Base-by-base conservation (phyloP, 2,113 vertebrate species). In the Capreolus pygargus region DNA sequence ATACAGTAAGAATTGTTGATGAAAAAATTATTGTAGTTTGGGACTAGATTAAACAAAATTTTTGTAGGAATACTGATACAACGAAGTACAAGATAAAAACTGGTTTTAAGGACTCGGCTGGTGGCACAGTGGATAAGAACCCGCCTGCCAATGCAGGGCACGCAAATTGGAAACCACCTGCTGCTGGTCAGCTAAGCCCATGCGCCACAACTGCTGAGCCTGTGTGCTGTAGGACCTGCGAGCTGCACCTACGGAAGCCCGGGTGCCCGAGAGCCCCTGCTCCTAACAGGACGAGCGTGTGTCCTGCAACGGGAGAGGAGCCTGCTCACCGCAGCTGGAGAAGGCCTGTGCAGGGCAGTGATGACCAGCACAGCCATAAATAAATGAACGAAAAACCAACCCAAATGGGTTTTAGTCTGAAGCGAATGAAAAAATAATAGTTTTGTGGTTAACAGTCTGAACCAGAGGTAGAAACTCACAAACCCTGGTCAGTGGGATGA, bases 251-350 rank as follows among this genome's bases (percentile, higher is more conserved):
- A 5, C 36, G 4, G 36, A 39, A 25, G n/a, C n/a, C 64, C 5
- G 2, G 6, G 67, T 23, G 67, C n/a, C 67, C 19, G 5, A 5
- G 64, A 70, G n/a, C n/a, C n/a, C 67, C 6, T 0, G 64, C n/a
- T 36, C 17, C 8, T 3, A 1, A 21, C 7, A 12, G 67, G 67
- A 39, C 21, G 2, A 36, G 36, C 0, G 36, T 39, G 36, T 23
- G 1, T 13, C 1, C 2, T 74, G 67, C 67, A 39, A 0, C n/a
- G 12, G 67, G 23, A 6, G 67, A 19, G 36, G 0, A 3, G 36
- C 10, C 39, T 15, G 39, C 39, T 7, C 39, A 2, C 39, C 36
- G 1, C 23, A 7, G 70, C 70, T 15, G 27, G 39, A 43, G 70
- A 15, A 43, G 23, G 39, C 39, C 36, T 27, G 39, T 27, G 39